Conservation (phyloP, 1,140 invertebrate genomes). For the Lepidostoma basale region DNA sequence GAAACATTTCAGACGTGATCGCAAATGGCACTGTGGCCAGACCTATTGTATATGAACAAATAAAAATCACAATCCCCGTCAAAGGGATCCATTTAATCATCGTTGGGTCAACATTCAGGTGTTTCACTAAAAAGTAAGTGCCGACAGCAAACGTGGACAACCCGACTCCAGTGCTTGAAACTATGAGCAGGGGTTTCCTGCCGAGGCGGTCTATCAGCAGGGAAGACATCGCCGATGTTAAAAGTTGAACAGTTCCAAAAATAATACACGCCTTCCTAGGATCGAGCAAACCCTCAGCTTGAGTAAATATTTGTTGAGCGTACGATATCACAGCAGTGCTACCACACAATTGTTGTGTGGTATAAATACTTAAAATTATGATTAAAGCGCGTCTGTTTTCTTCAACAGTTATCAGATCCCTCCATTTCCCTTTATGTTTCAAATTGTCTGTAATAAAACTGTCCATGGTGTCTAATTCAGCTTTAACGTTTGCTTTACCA, state of each 20-base stretch:
- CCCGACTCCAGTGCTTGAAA: slow-evolving; percentile 65
- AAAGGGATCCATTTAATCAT: slow-evolving; percentile 68
- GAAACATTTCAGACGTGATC: slow-evolving; percentile 77
- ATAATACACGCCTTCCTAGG: slow-evolving; percentile 66
- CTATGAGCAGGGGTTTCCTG: slow-evolving; percentile 68
- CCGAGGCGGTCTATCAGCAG: slow-evolving; percentile 74
- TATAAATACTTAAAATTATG: slow-evolving; percentile 68
- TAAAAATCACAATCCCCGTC: slow-evolving; percentile 70
- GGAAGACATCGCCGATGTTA: slow-evolving; percentile 67
- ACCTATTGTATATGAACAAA: slow-evolving; percentile 73
- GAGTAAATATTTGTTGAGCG: slow-evolving; percentile 73
- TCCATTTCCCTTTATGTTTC: slow-evolving; percentile 61
- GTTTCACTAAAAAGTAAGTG: slow-evolving; percentile 67
- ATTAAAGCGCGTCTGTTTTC: slow-evolving; percentile 70
- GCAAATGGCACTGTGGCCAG: slow-evolving; percentile 74
- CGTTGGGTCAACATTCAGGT: slow-evolving; percentile 51
- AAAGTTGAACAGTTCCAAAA: slow-evolving; percentile 69
- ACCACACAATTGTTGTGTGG: slow-evolving; percentile 78
- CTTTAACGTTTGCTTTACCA: slow-evolving; percentile 63
- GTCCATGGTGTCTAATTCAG: slow-evolving; percentile 67
- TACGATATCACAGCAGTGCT: slow-evolving; percentile 79
- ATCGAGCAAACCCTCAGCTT: slow-evolving; percentile 58
- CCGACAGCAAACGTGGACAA: slow-evolving; percentile 63
- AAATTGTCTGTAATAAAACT: slow-evolving; percentile 63
- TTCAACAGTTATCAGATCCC: slow-evolving; percentile 63